phyloP scores from a whole-genome alignment of 2,888 invertebrate genomes.

The Oligia latruncula region DNA sequence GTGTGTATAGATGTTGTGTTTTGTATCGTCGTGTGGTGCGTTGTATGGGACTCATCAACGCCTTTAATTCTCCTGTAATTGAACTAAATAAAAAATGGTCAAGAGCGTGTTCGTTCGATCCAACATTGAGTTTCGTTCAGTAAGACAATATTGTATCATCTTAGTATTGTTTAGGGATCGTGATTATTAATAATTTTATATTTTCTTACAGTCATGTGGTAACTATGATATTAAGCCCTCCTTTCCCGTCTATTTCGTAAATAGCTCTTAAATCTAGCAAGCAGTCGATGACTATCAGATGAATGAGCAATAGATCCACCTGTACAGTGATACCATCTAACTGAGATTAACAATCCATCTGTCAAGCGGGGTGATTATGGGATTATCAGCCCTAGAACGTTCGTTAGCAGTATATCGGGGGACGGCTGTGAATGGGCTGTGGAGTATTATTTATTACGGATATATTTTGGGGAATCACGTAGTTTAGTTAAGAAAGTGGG shows the following conservation, averaged over 20 bases:
- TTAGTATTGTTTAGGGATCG: not conserved
- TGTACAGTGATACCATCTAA: slow-evolving; percentile 51
- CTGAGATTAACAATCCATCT: slow-evolving; percentile 57
- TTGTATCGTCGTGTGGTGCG: slow-evolving; percentile 31
- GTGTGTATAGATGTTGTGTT: slow-evolving; percentile 10
- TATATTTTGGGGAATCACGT: not conserved
- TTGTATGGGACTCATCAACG: slow-evolving; percentile 73
- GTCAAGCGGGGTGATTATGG: slow-evolving; percentile 58
- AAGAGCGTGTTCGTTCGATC: slow-evolving; percentile 39
- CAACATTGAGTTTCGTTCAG: slow-evolving; percentile 11
- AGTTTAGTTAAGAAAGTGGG: not conserved
- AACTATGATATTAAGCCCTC: not conserved
- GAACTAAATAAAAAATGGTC: slow-evolving; percentile 67
- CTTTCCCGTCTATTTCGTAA: slow-evolving; percentile 1
- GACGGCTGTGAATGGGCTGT: not conserved
- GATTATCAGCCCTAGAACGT: slow-evolving; percentile 49
- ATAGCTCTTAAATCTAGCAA: slow-evolving; percentile 31
- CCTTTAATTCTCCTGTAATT: slow-evolving; percentile 73
- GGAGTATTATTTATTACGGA: slow-evolving; percentile 2
- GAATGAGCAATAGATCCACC: slow-evolving; percentile 51
- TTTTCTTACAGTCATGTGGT: not conserved
- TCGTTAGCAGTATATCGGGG: slow-evolving; percentile 29
- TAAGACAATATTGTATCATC: not conserved
- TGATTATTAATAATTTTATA: not conserved
- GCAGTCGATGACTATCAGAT: slow-evolving; percentile 36